Base-by-base conservation (phyloP, 2,888 invertebrate species). In the Drosophila buzzatii region DNA sequence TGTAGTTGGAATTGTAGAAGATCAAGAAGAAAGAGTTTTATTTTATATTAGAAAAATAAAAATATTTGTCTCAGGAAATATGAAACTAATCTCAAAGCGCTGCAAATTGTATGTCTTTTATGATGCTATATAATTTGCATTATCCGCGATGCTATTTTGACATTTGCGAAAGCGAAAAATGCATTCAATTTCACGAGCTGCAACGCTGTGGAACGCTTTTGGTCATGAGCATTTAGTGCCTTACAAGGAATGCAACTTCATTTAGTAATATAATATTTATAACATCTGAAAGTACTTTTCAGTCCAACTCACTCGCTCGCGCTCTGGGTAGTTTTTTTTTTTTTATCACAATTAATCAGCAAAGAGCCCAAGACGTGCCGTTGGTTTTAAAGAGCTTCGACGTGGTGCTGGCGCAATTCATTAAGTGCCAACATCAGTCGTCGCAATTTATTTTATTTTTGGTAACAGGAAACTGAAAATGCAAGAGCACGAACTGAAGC, bases 391-490 rank as follows among this genome's bases (percentile, higher is more conserved):
- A 73, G 68, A 65, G 71, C 27, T 68, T 73, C 78, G 77, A 77
- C 64, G 64, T 70, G 68, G 70, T 61, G 67, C 74, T 71, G 58
- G 73, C 59, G 75, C 82, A 80, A 82, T 82, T 79, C 81, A 80
- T 79, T 80, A 79, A 80, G 68, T 81, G 81, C 76, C 42, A 76
- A 76, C 67, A 75, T 51, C 76, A 75, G 76, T 70, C 71, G 65
- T 69, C 74, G 79, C 68, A 78, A 78, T 81, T 78, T 79, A 79
- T 81, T 79, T 76, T 81, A 82, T 81, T 81, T 81, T 81, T 71
- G 81, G 83, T 76, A 81, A 81, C 82, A 81, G 81, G 81, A 81
- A 81, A 81, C 81, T 66, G 72, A 66, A 79, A 74, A 71, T 80
- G 79, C 79, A 81, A 70, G 75, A 74, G 75, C 75, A 69, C 76